Conservation (phyloP, 2,888 invertebrate genomes). For the Catonia carolina region DNA sequence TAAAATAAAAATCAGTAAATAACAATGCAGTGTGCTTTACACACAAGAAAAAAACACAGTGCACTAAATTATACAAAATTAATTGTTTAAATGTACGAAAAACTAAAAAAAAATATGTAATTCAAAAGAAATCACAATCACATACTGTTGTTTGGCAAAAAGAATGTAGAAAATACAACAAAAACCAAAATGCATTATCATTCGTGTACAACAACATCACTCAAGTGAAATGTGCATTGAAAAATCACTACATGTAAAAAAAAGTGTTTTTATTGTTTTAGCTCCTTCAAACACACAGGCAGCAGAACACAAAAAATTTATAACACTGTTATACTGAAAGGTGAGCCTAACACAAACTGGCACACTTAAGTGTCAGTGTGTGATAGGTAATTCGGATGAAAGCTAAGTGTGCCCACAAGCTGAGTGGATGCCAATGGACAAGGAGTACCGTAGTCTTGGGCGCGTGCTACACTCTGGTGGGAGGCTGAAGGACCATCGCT, state of each 20-base stretch:
- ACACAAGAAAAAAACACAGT: not conserved
- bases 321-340: too few species aligned
- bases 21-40: not conserved
- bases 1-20: not conserved
- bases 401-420: not conserved
- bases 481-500: constrained; percentile 82
- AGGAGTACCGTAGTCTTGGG: not conserved
- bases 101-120: not conserved
- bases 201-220: too few species aligned
- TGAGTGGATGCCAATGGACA: not conserved
- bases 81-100: not conserved
- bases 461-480: constrained; percentile 66
- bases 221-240: not conserved
- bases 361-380: too few species aligned
- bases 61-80: not conserved
- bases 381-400: too few species aligned
- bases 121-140: too few species aligned
- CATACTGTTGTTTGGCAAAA: too few species aligned
- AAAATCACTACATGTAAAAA: constrained; percentile 12
- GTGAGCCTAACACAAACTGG: too few species aligned
- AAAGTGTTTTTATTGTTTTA: not conserved
- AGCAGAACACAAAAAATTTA: not conserved
- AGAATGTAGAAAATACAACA: too few species aligned
- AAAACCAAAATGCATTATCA: too few species aligned
- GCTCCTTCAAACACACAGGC: constrained; percentile 5